Conservation (phyloP, 2,113 vertebrate species). For the Perca fluviatilis region DNA sequence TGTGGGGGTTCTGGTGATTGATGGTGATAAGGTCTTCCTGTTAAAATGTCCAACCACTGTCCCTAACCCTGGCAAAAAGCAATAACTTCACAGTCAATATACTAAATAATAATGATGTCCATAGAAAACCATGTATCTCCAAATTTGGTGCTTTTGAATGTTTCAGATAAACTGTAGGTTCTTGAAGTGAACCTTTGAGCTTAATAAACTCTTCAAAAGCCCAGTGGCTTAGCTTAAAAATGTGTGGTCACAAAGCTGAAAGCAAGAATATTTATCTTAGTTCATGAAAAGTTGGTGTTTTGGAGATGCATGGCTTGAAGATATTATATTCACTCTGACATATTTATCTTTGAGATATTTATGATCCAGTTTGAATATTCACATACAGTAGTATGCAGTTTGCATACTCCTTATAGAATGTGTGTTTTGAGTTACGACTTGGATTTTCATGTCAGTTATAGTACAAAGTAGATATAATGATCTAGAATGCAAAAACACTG, state of each 20-base stretch:
- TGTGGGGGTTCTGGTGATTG: no score
- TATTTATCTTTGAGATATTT: no score
- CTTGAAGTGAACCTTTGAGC: no score
- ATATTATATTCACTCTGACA: neutral
- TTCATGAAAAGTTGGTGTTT: neutral
- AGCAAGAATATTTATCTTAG: neutral
- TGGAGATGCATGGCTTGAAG: neutral
- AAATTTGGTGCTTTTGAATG: no score
- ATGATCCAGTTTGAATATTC: neutral
- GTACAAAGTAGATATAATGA: conserved; percentile 1
- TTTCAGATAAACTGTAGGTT: no score
- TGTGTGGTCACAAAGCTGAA: neutral
- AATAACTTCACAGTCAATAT: no score
- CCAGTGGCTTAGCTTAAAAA: neutral
- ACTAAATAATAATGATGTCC: no score
- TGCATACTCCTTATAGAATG: neutral
- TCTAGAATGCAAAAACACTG: neutral
- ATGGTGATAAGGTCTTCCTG: no score
- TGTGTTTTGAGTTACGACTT: neutral
- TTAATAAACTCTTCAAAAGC: neutral
- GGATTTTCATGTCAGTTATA: neutral
- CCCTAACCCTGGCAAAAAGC: no score
- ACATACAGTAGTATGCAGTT: neutral
- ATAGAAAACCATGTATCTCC: no score
- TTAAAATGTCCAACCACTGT: no score